phyloP scores from a whole-genome alignment of 1,140 invertebrate species.

The Scaptodrosophila lebanonensis region DNA sequence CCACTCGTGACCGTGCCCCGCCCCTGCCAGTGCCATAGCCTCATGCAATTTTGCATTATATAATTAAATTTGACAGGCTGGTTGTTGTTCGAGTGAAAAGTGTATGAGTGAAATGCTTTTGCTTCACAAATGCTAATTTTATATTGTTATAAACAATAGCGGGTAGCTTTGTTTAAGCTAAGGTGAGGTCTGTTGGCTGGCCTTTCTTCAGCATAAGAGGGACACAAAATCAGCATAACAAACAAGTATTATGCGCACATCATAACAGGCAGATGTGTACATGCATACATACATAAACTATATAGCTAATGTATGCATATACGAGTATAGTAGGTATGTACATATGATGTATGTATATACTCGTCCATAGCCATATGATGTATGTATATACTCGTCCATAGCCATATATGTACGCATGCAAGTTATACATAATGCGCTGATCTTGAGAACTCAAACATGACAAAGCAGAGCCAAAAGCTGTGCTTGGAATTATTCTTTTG shows the following conservation, averaged over 20 bases:
- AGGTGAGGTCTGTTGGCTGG: constrained; percentile 2
- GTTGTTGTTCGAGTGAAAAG: neutral
- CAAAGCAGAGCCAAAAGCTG: constrained; percentile 56
- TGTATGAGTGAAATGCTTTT: neutral
- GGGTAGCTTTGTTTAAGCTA: constrained; percentile 5
- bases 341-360: constrained; percentile 5
- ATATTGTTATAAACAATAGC: neutral
- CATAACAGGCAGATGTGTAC: constrained; percentile 28
- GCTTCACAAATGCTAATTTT: too few species aligned
- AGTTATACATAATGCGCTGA: too few species aligned
- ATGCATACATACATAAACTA: too few species aligned
- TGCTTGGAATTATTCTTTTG: constrained; percentile 54
- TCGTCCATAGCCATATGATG: constrained; percentile 7
- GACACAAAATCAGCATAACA: constrained; percentile 59
- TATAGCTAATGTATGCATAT: constrained; percentile 15
- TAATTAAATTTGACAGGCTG: too few species aligned
- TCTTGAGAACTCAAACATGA: constrained; percentile 43
- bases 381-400: constrained; percentile 8
- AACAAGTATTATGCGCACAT: constrained; percentile 53
- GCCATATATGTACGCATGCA: too few species aligned
- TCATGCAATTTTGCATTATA: too few species aligned
- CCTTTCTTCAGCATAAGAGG: constrained; percentile 40
- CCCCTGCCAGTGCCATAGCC: too few species aligned
- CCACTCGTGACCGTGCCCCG: too few species aligned
- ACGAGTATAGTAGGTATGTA: constrained; percentile 10